Base-by-base conservation (phyloP, 2,797 vertebrate species). In the Dryobates pubescens region DNA sequence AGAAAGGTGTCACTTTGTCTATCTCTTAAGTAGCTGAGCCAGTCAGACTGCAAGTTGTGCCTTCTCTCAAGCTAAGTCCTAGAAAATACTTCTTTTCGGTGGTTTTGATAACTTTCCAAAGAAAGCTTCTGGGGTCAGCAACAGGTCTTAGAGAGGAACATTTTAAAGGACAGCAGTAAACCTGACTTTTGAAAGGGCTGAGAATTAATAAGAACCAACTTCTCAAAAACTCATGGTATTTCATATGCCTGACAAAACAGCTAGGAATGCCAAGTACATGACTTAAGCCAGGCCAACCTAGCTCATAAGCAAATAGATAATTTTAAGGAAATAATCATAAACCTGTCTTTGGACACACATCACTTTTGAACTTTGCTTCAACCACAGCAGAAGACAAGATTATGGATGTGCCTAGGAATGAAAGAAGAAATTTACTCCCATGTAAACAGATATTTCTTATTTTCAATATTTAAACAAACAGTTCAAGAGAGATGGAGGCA, bases 321-420 rank as follows among this genome's bases (percentile, higher is more conserved):
- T 70, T 75, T 75, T 77, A 84, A 84, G 27, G 67, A 93, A 94
- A 92, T 65, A 78, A 88, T 68, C 56, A 38, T 64, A 79, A 90
- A 68, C 20, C 19, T 79, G 36, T 73, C 61, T 84, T 67, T 62
- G 61, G 58, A 59, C 75, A 57, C 68, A 70, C 24, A 88, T 81
- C 82, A 32, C 54, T 65, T 53, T 32, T 74, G 81, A 88, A 88
- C 45, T 84, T 85, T 75, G 45, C 17, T 92, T 88, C 47, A 49
- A 11, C 36, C 18, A 29, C 10, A 29, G 45, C 10, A 65, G 59
- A 74, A 43, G 27, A 82, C 4, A 72, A 75, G 54, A 81, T 73
- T 88, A 62, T 57, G 20, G 51, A 77, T 62, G 45, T 19, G 6
- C 29, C 20, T 51, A 54, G 27, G 10, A 38, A 30, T 1, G 17